Base-by-base conservation (phyloP, 2,113 vertebrate species). In the Archilochus colubris region DNA sequence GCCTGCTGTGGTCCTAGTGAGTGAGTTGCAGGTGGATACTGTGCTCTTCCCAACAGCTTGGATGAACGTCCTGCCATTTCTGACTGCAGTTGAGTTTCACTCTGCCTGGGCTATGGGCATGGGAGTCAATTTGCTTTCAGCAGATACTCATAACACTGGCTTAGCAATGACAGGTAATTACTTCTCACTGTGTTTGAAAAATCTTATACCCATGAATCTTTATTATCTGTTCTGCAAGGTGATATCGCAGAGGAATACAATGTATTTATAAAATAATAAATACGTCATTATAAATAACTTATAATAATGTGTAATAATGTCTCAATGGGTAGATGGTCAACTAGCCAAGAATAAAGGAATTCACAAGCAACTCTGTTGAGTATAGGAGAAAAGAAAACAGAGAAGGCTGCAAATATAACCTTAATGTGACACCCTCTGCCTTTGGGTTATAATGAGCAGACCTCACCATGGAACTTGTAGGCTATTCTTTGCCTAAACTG, bases 131-230 rank as follows among this genome's bases (percentile, higher is more conserved):
- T 55, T 97, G 3, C 95, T 98, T 5, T 64, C 97, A 53, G 97
- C 98, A 5, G 98, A 99, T 81, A 96, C 97, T 9, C 98, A 98
- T 38, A 64, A 77, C 0, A 97, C 94, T 33, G 55, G 4, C 3
- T 25, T 95, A 19, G 95, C 96, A 4, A 99, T 99, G 98, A 99
- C 97, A 48, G 95, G 97, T 98, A 97, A 95, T 36, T 82, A 14
- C 50, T 61, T 82, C 51, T 62, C 10, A 54, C 12, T 91, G 8
- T 44, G 17, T 63, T 14, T 21, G 21, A 66, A 84, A 76, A 59
- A 48, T 28, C 59, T 74, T 63, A 24, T 85, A 54, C 33, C 4
- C 12, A 8, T 5, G 0, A 73, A 69, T 76, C 3, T 72, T 30
- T 86, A 48, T 28, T 55, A 15, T 3, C 12, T 33, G 3, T 46